Evolutionary conservation across 2,797 vertebrate genomes (phyloP), one percentile per base, ranked within the genome.

Genomic region (Rhadinocentrus ornatus): DNA sequence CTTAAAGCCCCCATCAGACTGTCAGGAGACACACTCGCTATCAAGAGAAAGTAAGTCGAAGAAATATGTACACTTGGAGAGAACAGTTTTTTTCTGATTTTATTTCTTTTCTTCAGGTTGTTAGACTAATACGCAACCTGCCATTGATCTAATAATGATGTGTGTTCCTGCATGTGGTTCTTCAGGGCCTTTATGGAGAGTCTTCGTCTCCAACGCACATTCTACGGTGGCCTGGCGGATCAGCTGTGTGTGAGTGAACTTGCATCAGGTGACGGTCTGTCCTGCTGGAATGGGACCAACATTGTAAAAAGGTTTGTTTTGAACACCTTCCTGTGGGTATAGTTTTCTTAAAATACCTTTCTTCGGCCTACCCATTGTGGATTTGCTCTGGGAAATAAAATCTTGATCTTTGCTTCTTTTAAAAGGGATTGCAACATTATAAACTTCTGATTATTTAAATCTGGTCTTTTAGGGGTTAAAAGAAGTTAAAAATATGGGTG

Each of bases 221-320:
- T 96, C 82, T 97, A 96, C 0, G 90, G 95, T 0, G 85, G 92
- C 74, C 88, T 98, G 87, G 94, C 95, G 0, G 95, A 97, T 86
- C 93, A 94, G 66, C 89, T 96, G 68, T 97, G 97, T 3, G 58
- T 88, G 29, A 93, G 84, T 0, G 94, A 96, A 44, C 84, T 97
- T 81, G 94, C 94, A 0, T 93, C 95, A 4, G 83, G 82, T 0
- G 93, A 95, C 0, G 94, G 95, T 2, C 62, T 81, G 18, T 89
- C 91, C 0, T 98, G 97, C 77, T 98, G 96, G 96, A 95, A 96
- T 0, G 96, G 96, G 79, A 95, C 94, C 3, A 92, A 93, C 37
- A 22, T 95, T 0, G 90, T 95, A 0, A 93, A 90, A 89, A 97
- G 96, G 96, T 97, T 92, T 37, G 80, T 85, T 65, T 71, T 15